Conservation (phyloP, 2,888 invertebrate species). For the Meiosimyza platycephala region DNA sequence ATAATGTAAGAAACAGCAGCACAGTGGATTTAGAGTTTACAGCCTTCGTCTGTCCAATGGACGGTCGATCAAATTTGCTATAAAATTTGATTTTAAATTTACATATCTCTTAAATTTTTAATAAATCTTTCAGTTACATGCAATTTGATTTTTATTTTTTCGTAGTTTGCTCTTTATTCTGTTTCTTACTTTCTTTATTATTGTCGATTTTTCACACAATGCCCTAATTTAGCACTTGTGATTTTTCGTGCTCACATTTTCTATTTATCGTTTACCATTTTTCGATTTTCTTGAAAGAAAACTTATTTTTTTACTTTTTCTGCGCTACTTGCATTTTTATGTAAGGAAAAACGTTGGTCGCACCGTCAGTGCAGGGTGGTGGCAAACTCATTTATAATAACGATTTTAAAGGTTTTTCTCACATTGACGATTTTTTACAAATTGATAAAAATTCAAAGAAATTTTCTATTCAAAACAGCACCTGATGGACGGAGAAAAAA, state of each 20-base stretch:
- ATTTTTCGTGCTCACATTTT: background rate
- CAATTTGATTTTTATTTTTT: constrained; percentile 28
- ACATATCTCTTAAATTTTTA: constrained; percentile 32
- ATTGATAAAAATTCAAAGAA: too few relatives aligned
- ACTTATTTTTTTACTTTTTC: background rate
- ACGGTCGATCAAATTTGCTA: too few relatives aligned
- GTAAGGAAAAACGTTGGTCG: background rate
- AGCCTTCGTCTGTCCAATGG: too few relatives aligned
- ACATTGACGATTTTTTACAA: background rate
- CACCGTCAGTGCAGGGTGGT: background rate
- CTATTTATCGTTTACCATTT: background rate
- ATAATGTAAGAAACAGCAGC: too few relatives aligned
- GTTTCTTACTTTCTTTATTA: background rate
- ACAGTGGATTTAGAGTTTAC: too few relatives aligned
- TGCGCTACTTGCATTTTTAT: constrained; percentile 1
- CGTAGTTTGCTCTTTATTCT: background rate
- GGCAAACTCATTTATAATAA: background rate
- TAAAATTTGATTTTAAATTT: constrained; percentile 3
- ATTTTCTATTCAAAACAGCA: too few relatives aligned
- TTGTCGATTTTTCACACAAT: background rate
- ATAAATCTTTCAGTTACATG: constrained; percentile 30
- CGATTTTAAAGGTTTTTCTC: constrained; percentile 27
- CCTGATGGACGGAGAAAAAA: background rate
- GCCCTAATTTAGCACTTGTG: constrained; percentile 17
- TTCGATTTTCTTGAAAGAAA: constrained; percentile 9